Evolutionary conservation across 2,888 invertebrate species (phyloP).

Genomic region (Syrista parreyssii): DNA sequence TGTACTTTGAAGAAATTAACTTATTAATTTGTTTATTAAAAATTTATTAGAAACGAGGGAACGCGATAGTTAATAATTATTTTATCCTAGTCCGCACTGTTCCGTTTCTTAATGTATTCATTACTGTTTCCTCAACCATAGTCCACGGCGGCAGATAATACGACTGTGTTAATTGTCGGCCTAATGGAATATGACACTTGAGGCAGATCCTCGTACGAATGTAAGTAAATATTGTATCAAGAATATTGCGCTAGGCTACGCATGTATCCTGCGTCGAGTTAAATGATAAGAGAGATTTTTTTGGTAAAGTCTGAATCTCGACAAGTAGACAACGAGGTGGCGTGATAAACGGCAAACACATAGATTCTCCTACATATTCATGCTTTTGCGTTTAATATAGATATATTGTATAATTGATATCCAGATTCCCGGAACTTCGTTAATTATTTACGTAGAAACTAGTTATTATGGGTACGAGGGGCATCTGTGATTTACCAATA

Average conservation of each 20-base stretch:
- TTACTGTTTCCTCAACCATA: neutral
- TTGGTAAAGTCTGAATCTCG: neutral
- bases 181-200: neutral
- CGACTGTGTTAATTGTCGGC: neutral
- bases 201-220: neutral
- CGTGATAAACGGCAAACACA: neutral
- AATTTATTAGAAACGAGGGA: neutral
- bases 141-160: neutral
- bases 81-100: neutral
- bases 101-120: neutral
- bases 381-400: neutral
- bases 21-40: neutral
- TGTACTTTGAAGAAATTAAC: no score
- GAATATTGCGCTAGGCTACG: neutral
- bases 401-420: neutral
- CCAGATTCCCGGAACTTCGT: neutral
- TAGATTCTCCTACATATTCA: no score
- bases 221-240: neutral
- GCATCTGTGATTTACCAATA: no score
- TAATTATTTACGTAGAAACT: neutral
- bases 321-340: neutral
- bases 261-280: neutral
- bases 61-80: neutral
- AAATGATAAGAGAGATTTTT: neutral
- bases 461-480: neutral